Evolutionary conservation across 2,113 vertebrate genomes (phyloP).

Genomic region (Pterocles burchelli): DNA sequence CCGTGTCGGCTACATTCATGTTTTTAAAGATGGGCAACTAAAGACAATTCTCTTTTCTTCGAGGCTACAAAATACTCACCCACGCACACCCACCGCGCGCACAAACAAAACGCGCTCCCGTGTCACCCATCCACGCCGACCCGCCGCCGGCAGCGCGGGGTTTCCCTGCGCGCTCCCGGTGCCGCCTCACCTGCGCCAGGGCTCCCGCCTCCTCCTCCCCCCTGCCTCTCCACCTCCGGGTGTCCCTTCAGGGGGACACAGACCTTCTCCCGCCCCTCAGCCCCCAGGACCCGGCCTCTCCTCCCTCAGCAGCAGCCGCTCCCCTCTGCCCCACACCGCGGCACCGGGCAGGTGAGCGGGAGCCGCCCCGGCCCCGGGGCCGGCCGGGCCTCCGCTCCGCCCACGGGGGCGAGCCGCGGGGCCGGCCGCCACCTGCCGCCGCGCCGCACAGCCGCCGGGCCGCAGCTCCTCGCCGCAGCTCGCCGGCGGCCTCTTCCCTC

Average conservation of each 20-base stretch:
- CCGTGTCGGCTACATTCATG: accelerated
- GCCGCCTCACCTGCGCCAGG: background rate
- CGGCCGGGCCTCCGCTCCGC: background rate
- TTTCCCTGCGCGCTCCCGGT: accelerated
- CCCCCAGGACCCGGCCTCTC: background rate
- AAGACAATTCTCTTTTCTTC: background rate
- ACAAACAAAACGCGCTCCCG: background rate
- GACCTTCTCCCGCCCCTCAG: background rate
- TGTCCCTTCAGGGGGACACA: background rate
- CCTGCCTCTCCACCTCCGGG: accelerated
- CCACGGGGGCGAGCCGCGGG: background rate
- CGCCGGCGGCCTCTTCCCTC: background rate
- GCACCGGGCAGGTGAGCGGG: background rate
- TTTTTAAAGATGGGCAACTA: background rate
- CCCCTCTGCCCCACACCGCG: background rate
- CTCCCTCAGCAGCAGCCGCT: background rate
- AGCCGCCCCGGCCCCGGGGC: background rate
- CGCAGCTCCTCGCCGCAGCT: background rate
- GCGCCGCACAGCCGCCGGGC: background rate
- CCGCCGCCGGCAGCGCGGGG: background rate
- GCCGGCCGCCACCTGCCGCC: background rate
- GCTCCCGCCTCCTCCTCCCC: background rate
- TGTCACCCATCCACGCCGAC: background rate
- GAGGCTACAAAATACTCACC: background rate
- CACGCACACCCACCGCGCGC: background rate